Evolutionary conservation across 2,113 vertebrate species (phyloP).

Genomic region (Xenopus laevis): DNA sequence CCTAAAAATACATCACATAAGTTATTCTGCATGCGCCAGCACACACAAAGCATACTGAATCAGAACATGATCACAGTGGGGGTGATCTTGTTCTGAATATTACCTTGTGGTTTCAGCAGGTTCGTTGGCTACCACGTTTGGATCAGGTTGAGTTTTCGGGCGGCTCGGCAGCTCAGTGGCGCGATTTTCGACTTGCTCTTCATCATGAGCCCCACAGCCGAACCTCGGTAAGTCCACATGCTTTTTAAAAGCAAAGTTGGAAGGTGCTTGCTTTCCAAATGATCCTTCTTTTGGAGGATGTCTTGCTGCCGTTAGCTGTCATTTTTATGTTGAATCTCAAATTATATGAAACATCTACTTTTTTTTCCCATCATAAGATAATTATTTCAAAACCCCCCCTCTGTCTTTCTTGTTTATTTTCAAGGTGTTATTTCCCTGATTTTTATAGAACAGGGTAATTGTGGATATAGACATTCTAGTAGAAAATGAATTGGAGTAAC

Average conservation of each 20-base stretch:
- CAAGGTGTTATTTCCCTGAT: too few species aligned
- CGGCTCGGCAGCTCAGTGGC: conserved; percentile 42
- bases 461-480: too few species aligned
- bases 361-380: too few species aligned
- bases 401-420: too few species aligned
- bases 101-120: conserved; percentile 23
- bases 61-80: conserved; percentile 7
- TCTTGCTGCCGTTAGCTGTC: background rate
- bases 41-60: background rate
- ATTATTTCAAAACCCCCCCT: too few species aligned
- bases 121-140: conserved; percentile 42
- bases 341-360: background rate
- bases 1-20: too few species aligned
- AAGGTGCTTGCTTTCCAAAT: conserved; percentile 38
- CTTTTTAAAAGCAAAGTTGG: conserved; percentile 42
- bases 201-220: conserved; percentile 51
- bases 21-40: background rate
- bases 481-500: too few species aligned
- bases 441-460: too few species aligned
- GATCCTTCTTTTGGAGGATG: background rate
- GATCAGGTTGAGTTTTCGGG: conserved; percentile 43
- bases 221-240: conserved; percentile 57
- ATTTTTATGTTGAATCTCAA: conserved; percentile 6
- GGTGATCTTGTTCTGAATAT: conserved; percentile 42
- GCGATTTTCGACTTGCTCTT: conserved; percentile 38